A percentile compares a stretch with the other conserved stretches of the same genome.
phyloP scores from a whole-genome alignment of 64 coral and sea anemone genomes.

The Acropora tenuis region DNA sequence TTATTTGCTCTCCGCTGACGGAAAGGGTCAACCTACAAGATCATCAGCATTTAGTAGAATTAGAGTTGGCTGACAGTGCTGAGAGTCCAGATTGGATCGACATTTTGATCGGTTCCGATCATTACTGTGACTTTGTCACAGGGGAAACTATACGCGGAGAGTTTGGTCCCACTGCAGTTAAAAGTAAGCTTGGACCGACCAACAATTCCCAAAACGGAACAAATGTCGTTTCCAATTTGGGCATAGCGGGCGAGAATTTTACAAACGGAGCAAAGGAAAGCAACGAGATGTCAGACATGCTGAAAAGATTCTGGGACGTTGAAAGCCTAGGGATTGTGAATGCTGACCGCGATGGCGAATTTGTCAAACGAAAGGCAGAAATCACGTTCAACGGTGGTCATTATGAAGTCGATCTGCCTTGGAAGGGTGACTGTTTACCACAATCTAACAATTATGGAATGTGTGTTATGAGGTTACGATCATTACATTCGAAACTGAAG shows the following conservation, averaged over 20 bases:
- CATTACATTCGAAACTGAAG: no score
- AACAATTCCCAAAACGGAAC: background rate
- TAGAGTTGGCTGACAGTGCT: background rate
- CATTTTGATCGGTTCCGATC: conserved; percentile 57
- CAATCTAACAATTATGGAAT: conserved; percentile 8
- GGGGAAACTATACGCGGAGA: conserved; percentile 34
- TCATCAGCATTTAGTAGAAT: no score
- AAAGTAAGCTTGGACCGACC: conserved; percentile 17
- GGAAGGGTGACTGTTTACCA: conserved; percentile 5
- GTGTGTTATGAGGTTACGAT: background rate
- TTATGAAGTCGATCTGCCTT: conserved; percentile 5
- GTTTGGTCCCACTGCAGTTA: conserved; percentile 16
- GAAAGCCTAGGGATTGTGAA: background rate
- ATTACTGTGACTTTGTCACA: conserved; percentile 20
- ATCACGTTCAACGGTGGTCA: background rate
- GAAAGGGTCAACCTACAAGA: background rate
- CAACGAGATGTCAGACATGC: background rate
- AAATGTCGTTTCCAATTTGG: conserved; percentile 18
- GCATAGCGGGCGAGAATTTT: background rate
- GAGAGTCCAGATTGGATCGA: conserved; percentile 8
- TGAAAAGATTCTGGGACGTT: background rate
- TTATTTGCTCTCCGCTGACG: conserved; percentile 24
- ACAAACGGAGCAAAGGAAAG: background rate
- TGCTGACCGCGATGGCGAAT: background rate
- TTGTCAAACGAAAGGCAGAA: background rate